Percentiles rank a stretch among this genome's conserved stretches.
Evolutionary conservation across 2,113 vertebrate species (phyloP).

Genomic region (Panurus biarmicus): DNA sequence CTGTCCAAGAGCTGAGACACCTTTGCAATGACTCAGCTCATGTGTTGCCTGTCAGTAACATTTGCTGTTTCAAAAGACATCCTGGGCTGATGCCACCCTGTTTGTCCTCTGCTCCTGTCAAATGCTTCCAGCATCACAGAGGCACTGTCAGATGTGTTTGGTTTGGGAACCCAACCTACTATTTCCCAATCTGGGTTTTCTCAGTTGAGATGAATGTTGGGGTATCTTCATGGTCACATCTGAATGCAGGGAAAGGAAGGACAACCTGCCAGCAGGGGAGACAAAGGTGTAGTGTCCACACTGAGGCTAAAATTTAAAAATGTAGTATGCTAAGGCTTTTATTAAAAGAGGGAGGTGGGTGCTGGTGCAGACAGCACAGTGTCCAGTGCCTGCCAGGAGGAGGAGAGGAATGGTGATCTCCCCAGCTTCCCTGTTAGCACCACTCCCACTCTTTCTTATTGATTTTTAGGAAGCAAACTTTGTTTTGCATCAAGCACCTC

Average conservation of each 20-base stretch:
- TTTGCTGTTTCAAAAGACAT: not conserved
- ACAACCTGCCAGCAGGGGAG: not conserved
- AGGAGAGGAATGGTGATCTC: not conserved
- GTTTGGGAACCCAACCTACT: not conserved
- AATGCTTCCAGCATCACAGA: not conserved
- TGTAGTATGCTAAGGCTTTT: not conserved
- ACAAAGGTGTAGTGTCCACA: not conserved
- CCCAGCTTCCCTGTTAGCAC: not conserved
- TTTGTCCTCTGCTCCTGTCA: not conserved
- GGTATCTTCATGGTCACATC: not conserved
- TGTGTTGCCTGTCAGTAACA: not conserved
- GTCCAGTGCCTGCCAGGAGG: not conserved
- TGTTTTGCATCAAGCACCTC: not conserved
- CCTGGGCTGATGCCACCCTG: not conserved
- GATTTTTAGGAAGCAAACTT: not conserved
- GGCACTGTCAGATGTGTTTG: fast-evolving
- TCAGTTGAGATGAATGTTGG: not conserved
- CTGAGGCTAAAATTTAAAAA: not conserved
- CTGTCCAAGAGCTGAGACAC: not conserved
- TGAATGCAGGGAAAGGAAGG: not conserved
- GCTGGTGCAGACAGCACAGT: fast-evolving
- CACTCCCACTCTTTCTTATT: not conserved
- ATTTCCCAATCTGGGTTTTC: not conserved
- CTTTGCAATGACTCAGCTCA: not conserved
- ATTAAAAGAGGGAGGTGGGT: not conserved